Evolutionary conservation across 2,888 invertebrate species (phyloP).

Genomic region (Rotaria socialis): DNA sequence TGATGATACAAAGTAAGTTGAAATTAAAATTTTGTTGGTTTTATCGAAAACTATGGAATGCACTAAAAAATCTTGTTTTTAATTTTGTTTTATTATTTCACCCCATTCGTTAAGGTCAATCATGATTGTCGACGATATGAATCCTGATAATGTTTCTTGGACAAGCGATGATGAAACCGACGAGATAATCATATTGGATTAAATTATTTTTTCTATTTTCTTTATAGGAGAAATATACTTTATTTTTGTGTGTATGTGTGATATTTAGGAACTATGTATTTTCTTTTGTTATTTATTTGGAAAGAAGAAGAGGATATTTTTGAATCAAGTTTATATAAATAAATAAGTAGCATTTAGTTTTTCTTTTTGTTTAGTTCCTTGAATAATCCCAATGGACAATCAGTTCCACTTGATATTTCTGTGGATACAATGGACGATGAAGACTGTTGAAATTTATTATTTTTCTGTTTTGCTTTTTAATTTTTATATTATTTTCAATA

Average conservation of each 20-base stretch:
- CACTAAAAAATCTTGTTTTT: not conserved
- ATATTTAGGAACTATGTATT: not conserved
- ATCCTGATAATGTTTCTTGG: not conserved
- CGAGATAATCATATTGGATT: not conserved
- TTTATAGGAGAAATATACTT: not conserved
- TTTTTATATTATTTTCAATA: not conserved
- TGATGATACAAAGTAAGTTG: not conserved
- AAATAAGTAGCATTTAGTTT: not conserved
- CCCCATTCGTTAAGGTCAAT: not conserved
- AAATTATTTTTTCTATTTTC: not conserved
- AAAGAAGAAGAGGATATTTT: not conserved
- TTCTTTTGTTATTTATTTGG: slow-evolving; percentile 7
- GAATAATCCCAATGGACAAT: not conserved
- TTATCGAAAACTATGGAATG: too few relatives aligned
- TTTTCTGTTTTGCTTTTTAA: too few relatives aligned
- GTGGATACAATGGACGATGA: not conserved
- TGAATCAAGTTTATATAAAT: not conserved
- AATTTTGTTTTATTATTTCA: not conserved
- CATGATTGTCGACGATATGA: not conserved
- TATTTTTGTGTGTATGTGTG: slow-evolving; percentile 7
- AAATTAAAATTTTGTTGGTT: too few relatives aligned
- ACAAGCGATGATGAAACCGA: not conserved
- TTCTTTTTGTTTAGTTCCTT: not conserved
- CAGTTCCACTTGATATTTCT: not conserved
- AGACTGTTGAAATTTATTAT: not conserved